phyloP scores from a whole-genome alignment of 2,113 vertebrate genomes.

The Pterophyllum scalare region DNA sequence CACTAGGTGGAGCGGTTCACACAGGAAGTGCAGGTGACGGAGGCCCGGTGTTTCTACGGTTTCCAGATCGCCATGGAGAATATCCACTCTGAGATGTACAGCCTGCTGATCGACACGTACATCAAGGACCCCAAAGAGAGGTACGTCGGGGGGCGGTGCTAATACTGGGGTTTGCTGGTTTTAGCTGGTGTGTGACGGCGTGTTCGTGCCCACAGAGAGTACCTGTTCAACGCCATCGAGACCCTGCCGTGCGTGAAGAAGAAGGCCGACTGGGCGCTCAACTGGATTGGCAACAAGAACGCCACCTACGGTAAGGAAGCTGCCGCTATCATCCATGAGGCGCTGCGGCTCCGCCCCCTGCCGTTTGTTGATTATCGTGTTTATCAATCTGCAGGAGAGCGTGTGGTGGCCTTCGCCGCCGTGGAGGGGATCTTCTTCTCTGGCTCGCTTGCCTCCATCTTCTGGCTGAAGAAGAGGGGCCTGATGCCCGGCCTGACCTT shows the following conservation, averaged over 20 bases:
- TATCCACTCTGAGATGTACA: slow-evolving; percentile 99
- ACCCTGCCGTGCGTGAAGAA: slow-evolving; percentile 95
- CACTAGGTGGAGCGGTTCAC: slow-evolving; percentile 96
- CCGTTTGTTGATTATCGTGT: not conserved
- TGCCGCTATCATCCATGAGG: not conserved
- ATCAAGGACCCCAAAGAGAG: slow-evolving; percentile 92
- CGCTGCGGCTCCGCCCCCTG: fast-evolving
- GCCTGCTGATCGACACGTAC: slow-evolving; percentile 96
- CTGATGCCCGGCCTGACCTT: slow-evolving; percentile 99
- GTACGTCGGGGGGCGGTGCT: slow-evolving; percentile 62
- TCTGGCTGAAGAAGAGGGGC: slow-evolving; percentile 98
- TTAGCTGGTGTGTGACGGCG: not conserved
- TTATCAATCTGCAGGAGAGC: slow-evolving; percentile 83
- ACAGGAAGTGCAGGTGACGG: slow-evolving; percentile 95
- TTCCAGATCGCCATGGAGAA: slow-evolving; percentile 99
- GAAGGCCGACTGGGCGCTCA: slow-evolving; percentile 98
- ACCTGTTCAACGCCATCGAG: slow-evolving; percentile 96
- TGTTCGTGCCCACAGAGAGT: slow-evolving; percentile 83
- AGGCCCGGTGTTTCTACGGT: slow-evolving; percentile 97
- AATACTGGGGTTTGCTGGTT: not conserved
- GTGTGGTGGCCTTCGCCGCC: slow-evolving; percentile 94
- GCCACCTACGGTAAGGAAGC: slow-evolving; percentile 86
- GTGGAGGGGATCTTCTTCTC: slow-evolving; percentile 99
- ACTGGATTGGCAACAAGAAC: slow-evolving; percentile 94
- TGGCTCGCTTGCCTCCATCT: slow-evolving; percentile 97